phyloP scores from a whole-genome alignment of 2,113 vertebrate species.

The Zosterops lateralis region DNA sequence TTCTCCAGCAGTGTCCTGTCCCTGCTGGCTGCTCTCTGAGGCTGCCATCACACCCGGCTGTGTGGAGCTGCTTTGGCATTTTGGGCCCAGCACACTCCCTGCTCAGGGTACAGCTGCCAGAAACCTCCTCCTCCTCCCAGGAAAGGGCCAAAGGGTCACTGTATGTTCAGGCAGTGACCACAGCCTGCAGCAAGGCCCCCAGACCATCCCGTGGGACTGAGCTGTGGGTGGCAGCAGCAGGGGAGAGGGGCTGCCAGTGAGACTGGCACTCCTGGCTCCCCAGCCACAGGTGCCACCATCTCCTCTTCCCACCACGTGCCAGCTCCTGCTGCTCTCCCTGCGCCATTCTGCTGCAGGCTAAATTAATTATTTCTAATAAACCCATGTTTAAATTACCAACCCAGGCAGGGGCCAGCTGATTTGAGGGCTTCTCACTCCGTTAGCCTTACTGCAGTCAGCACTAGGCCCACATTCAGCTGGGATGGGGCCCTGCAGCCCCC shows the following conservation, averaged over 20 bases:
- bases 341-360: not conserved
- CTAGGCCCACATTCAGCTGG: not conserved
- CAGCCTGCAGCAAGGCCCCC: not conserved
- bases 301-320: not conserved
- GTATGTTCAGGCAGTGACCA: fast-evolving
- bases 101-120: not conserved
- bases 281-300: not conserved
- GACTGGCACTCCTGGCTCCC: not conserved
- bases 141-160: not conserved
- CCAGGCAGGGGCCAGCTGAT: not conserved
- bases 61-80: not conserved
- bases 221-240: fast-evolving
- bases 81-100: fast-evolving
- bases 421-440: not conserved
- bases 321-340: not conserved
- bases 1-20: fast-evolving
- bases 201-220: not conserved
- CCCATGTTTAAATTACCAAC: not conserved
- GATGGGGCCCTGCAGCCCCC: not conserved
- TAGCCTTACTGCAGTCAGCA: not conserved
- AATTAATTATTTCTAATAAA: not conserved
- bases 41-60: fast-evolving
- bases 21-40: not conserved
- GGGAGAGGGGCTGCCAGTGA: not conserved
- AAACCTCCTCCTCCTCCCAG: not conserved